A percentile compares a stretch with the other conserved stretches of the same genome.
phyloP scores from a whole-genome alignment of 2,888 invertebrate genomes.

The Carcina quercana region DNA sequence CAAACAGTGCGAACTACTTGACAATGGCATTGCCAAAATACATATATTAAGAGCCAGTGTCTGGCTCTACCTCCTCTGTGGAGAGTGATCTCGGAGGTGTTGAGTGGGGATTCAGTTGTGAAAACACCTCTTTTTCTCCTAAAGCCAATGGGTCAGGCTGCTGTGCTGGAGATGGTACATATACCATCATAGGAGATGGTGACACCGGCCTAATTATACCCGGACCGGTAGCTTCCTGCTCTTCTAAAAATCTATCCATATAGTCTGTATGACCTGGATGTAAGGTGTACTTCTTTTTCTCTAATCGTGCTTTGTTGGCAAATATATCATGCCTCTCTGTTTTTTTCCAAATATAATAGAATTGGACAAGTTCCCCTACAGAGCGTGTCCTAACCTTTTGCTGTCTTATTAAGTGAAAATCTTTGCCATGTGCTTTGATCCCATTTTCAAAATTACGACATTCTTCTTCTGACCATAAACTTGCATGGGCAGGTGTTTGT shows the following conservation, averaged over 20 bases:
- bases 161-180: constrained; percentile 48
- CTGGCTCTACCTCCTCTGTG: constrained; percentile 60
- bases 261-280: constrained; percentile 96
- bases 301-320: constrained; percentile 90
- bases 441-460: constrained; percentile 98
- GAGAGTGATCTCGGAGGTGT: constrained; percentile 51
- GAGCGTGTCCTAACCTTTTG: constrained; percentile 95
- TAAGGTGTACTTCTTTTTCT: constrained; percentile 93
- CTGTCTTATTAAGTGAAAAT: constrained; percentile 95
- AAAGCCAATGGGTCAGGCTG: constrained; percentile 64
- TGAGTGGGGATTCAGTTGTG: constrained; percentile 55
- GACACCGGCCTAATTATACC: constrained; percentile 72
- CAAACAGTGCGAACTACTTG: constrained; percentile 44
- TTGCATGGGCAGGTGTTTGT: constrained; percentile 81
- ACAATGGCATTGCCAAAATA: constrained; percentile 37
- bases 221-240: constrained; percentile 84
- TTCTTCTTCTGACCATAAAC: constrained; percentile 97
- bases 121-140: constrained; percentile 67
- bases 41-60: constrained; percentile 59
- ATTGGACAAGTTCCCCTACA: constrained; percentile 97
- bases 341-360: constrained; percentile 98
- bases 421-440: constrained; percentile 94
- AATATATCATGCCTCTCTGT: constrained; percentile 96
- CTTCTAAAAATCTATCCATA: constrained; percentile 94
- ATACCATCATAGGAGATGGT: constrained; percentile 77